phyloP scores from a whole-genome alignment of 2,113 vertebrate species.

The Psilopsiagon aymara region DNA sequence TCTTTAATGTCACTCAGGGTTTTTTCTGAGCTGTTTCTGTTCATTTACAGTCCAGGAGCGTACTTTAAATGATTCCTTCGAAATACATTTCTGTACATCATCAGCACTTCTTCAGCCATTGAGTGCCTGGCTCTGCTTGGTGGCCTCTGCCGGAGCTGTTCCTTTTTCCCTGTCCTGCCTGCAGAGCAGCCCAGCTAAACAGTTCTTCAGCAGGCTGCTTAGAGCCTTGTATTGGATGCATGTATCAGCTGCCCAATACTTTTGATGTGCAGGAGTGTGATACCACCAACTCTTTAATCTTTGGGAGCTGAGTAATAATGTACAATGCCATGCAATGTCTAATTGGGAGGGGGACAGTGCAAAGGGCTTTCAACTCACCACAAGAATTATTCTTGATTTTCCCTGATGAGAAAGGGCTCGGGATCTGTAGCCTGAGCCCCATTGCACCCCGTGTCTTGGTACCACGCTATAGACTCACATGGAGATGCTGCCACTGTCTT shows the following conservation, averaged over 20 bases:
- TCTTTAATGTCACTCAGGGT: conserved; percentile 4
- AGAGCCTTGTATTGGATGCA: not conserved
- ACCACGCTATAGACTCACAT: fast-evolving
- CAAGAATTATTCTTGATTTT: not conserved
- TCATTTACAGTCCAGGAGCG: not conserved
- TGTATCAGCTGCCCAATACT: fast-evolving
- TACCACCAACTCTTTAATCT: not conserved
- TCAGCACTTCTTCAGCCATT: not conserved
- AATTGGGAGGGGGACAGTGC: not conserved
- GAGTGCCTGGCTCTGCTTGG: not conserved
- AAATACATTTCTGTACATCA: not conserved
- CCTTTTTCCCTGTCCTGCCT: not conserved
- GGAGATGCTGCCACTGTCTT: not conserved
- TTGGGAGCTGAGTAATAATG: not conserved
- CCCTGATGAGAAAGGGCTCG: not conserved
- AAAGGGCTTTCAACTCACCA: not conserved
- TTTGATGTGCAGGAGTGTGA: not conserved
- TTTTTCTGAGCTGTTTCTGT: conserved; percentile 13
- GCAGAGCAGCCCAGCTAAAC: not conserved
- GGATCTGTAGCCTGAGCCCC: not conserved
- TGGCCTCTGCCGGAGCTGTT: not conserved
- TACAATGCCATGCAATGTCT: fast-evolving
- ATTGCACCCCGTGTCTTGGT: fast-evolving
- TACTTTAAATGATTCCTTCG: not conserved
- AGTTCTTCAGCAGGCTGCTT: not conserved